Evolutionary conservation across 2,797 vertebrate genomes (phyloP).

Genomic region (Hydrophis major): DNA sequence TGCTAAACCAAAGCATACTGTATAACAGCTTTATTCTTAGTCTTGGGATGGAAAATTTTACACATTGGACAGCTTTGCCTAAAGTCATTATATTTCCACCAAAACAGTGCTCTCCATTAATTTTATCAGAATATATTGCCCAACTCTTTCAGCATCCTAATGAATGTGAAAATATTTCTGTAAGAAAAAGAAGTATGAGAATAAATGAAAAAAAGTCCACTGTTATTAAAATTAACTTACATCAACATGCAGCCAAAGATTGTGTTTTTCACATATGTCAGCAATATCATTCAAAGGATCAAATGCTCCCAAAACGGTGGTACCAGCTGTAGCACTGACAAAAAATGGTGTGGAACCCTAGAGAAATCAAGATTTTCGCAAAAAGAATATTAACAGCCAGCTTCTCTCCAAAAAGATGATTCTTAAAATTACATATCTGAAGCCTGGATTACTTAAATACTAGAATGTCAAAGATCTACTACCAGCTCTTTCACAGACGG

Average conservation of each 20-base stretch:
- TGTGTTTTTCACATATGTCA: conserved; percentile 73
- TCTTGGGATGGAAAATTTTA: not conserved
- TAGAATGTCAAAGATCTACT: conserved; percentile 2
- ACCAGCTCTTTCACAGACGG: not conserved
- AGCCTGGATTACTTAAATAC: not conserved
- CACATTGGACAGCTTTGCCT: not conserved
- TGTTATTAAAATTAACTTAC: conserved; percentile 63
- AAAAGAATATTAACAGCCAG: not conserved
- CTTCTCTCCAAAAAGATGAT: not conserved
- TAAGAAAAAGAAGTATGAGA: not conserved
- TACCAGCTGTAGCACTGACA: conserved; percentile 81
- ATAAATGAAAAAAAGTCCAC: not conserved
- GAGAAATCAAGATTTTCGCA: conserved; percentile 23
- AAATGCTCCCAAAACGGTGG: conserved; percentile 81
- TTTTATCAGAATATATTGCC: not conserved
- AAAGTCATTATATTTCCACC: not conserved
- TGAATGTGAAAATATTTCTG: conserved; percentile 11
- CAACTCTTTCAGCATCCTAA: not conserved
- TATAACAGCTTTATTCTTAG: not conserved
- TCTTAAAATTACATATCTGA: conserved; percentile 11
- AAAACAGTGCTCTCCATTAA: not conserved
- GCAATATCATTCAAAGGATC: conserved; percentile 82
- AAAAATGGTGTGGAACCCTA: conserved; percentile 81
- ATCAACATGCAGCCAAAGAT: conserved; percentile 78
- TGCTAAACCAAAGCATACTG: not conserved